phyloP scores from a whole-genome alignment of 2,888 invertebrate species.

The Griposia aprilina region DNA sequence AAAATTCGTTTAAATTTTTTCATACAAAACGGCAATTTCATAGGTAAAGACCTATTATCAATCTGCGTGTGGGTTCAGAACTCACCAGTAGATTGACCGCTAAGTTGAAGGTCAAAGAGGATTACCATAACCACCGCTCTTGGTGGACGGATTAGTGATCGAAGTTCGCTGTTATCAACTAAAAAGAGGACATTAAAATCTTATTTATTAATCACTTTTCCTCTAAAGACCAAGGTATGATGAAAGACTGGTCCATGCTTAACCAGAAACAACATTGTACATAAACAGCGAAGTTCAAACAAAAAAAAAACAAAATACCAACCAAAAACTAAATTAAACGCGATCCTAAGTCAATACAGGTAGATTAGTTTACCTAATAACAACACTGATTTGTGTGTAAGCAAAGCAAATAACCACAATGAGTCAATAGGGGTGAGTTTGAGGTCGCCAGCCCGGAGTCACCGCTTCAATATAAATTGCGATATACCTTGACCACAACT shows the following conservation, averaged over 20 bases:
- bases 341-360: constrained; percentile 50
- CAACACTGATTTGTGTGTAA: constrained; percentile 58
- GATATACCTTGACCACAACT: constrained; percentile 54
- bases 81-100: not conserved
- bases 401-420: constrained; percentile 41
- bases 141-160: not conserved
- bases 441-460: constrained; percentile 55
- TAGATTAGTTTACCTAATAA: constrained; percentile 53
- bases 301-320: not conserved
- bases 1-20: no score
- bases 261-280: not conserved
- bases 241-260: not conserved
- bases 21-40: no score
- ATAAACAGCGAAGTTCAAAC: not conserved
- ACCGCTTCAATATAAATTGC: constrained; percentile 52
- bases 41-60: no score
- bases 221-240: not conserved
- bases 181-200: not conserved
- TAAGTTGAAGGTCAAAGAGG: constrained; percentile 4
- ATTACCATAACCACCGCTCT: not conserved
- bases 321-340: constrained; percentile 23
- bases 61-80: constrained; percentile 10
- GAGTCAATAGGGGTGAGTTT: constrained; percentile 66
- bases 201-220: not conserved
- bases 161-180: not conserved